A percentile compares a stretch with the other conserved stretches of the same genome.
phyloP scores from a whole-genome alignment of 2,797 vertebrate genomes.

The Esox masquinongy region DNA sequence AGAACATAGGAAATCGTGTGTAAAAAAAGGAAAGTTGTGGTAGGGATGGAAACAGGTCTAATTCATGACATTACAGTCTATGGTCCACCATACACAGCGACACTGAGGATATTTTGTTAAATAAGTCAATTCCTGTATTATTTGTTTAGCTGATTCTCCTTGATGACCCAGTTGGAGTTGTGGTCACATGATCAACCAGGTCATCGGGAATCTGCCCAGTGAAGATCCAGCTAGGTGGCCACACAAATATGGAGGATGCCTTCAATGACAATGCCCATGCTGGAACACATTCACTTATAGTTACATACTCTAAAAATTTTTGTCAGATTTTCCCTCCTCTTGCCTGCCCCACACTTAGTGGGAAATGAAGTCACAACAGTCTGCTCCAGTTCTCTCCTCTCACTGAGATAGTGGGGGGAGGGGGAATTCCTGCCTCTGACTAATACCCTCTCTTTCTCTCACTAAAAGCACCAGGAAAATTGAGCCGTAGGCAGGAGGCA shows the following conservation, averaged over 20 bases:
- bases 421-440: conserved; percentile 41
- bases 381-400: conserved; percentile 58
- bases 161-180: too few relatives aligned
- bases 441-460: conserved; percentile 30
- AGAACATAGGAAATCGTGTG: not conserved
- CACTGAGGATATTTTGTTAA: too few relatives aligned
- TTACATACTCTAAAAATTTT: too few relatives aligned
- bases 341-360: conserved; percentile 54
- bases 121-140: too few relatives aligned
- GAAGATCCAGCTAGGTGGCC: conserved; percentile 38
- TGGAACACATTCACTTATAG: too few relatives aligned
- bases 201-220: conserved; percentile 50
- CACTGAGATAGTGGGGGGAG: conserved; percentile 51
- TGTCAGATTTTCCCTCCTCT: conserved; percentile 77
- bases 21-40: not conserved
- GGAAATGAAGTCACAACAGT: conserved; percentile 72
- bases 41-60: too few relatives aligned
- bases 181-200: too few relatives aligned
- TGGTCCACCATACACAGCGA: too few relatives aligned
- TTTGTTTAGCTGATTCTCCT: too few relatives aligned
- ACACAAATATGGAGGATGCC: too few relatives aligned
- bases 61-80: too few relatives aligned
- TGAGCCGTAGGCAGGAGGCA: conserved; percentile 18
- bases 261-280: too few relatives aligned
- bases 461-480: conserved; percentile 32